Base-by-base conservation (phyloP, 2,113 vertebrate species). In the Sterrhoptilus dennistouni region DNA sequence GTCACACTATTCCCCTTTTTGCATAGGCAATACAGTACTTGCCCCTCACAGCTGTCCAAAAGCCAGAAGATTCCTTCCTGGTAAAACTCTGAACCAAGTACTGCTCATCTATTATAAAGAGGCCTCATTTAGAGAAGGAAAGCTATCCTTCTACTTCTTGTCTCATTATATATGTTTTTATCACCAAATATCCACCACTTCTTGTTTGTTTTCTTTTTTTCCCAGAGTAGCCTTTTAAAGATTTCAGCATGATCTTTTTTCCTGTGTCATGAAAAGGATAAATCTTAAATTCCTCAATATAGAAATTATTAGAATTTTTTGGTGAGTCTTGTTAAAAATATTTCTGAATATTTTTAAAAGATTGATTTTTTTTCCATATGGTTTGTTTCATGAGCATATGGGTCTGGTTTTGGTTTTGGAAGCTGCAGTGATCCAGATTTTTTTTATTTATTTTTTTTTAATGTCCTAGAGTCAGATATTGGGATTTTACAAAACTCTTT, bases 381-480 rank as follows among this genome's bases (percentile, higher is more conserved):
- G 38, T 65, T 91, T 11, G 2, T 93, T 91, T 93, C 42, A 70
- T 83, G 68, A 91, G 45, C 90, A 94, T 80, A 63, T 86, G 93
- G 63, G 10, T 74, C 64, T 83, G 22, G 38, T 96, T 94, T 93
- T 94, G 84, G 66, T 74, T 94, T 95, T 79, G 63, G 63, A 74
- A 87, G 64, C 80, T 33, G 24, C 16, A 59, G 50, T 54, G 27
- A 80, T 91, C 63, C 78, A 96, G 66, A 79, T 83, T 89, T 60
- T 90, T 93, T 79, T 91, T 89, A n/a, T n/a, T n/a, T n/a, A n/a
- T 57, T 90, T 93, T 79, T 91, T 72, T 38, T 38, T 85, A 50
- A n/a, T 80, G 35, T 77, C 75, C 64, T 65, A 12, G 29, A 91
- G 59, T 54, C 24, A 91, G 77, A 77, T 77, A 53, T 1, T 38